Conservation (phyloP, 2,113 vertebrate genomes). For the Cephalopterus ornatus region DNA sequence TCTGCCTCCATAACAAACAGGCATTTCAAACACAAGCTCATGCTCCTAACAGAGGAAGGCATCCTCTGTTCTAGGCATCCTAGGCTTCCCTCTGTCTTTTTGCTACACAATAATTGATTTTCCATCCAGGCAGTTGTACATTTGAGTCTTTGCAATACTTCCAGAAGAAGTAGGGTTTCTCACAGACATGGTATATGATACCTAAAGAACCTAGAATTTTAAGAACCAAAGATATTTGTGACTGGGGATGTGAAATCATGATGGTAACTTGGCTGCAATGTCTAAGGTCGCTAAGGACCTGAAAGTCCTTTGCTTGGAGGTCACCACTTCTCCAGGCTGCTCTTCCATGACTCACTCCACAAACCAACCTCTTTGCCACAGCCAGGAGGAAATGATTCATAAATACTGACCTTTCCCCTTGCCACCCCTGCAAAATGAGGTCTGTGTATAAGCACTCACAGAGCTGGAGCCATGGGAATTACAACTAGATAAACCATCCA, state of each 20-base stretch:
- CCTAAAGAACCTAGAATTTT: neutral
- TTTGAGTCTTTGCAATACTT: neutral
- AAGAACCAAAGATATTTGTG: neutral
- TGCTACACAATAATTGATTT: neutral
- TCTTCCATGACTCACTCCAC: constrained; percentile 69
- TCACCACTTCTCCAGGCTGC: constrained; percentile 19
- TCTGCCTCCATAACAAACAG: neutral
- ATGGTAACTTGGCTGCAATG: neutral
- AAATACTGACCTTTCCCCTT: constrained; percentile 74
- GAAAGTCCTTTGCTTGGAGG: constrained; percentile 14
- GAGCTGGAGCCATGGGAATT: constrained; percentile 60
- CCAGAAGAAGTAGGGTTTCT: neutral
- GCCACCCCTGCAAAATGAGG: constrained; percentile 67
- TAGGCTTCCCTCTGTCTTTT: neutral
- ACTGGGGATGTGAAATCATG: neutral
- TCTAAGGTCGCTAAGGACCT: neutral
- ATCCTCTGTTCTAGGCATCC: neutral
- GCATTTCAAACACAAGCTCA: neutral
- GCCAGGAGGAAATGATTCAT: constrained; percentile 80
- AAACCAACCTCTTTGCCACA: constrained; percentile 65
- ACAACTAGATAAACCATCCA: constrained; percentile 32
- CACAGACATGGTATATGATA: neutral
- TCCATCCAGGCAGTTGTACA: neutral
- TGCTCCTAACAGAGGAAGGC: neutral
- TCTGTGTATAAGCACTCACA: constrained; percentile 67